Percentiles rank a stretch among this genome's conserved stretches.
phyloP scores from a whole-genome alignment of 2,888 invertebrate genomes.

The Argynnis bischoffii region DNA sequence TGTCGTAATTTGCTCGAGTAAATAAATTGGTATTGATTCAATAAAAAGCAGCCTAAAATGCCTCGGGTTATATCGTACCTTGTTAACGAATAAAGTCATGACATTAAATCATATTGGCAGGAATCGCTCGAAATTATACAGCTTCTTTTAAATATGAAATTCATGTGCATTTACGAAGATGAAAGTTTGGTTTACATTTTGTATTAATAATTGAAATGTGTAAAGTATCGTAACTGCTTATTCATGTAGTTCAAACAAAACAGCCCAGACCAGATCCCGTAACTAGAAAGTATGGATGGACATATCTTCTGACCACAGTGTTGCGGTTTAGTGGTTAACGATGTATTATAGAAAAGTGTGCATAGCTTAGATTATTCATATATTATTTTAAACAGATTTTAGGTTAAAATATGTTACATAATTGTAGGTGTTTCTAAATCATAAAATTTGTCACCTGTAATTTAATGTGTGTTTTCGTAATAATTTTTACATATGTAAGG shows the following conservation, averaged over 20 bases:
- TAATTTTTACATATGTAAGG: too few relatives aligned
- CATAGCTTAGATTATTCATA: background rate
- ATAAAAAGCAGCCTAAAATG: conserved; percentile 31
- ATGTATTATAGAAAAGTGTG: conserved; percentile 7
- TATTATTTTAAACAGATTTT: too few relatives aligned
- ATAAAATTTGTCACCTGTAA: too few relatives aligned
- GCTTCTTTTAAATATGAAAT: conserved; percentile 21
- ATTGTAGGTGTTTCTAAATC: too few relatives aligned
- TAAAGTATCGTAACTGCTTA: conserved; percentile 1
- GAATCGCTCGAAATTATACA: conserved; percentile 27
- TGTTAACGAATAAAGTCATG: conserved; percentile 36
- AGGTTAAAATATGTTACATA: too few relatives aligned
- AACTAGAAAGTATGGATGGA: conserved; percentile 23
- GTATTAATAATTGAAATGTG: background rate
- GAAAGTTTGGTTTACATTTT: background rate
- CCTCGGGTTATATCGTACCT: conserved; percentile 30
- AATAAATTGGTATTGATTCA: conserved; percentile 38
- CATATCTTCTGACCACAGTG: conserved; percentile 20
- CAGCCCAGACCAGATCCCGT: conserved; percentile 10
- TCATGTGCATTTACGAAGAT: background rate
- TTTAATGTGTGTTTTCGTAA: too few relatives aligned
- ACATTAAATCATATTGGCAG: conserved; percentile 37
- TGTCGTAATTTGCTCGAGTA: conserved; percentile 35
- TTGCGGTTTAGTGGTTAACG: conserved; percentile 15
- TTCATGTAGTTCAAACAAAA: conserved; percentile 7